Conservation (phyloP, 2,113 vertebrate genomes). For the Drymodes brunneopygia region DNA sequence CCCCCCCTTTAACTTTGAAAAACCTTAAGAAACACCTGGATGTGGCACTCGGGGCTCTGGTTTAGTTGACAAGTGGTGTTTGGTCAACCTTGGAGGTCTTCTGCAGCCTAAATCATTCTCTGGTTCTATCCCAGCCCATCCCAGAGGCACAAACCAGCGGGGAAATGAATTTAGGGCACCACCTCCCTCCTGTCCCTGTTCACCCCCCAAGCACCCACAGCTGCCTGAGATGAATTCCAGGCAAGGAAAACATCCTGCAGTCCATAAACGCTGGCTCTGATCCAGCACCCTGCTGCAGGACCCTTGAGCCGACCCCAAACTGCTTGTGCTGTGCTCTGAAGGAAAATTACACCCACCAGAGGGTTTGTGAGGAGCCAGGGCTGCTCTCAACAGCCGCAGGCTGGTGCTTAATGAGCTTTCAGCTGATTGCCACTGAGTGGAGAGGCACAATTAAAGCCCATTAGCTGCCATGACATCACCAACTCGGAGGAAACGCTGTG, state of each 20-base stretch:
- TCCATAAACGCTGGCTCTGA: background rate
- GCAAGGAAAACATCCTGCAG: background rate
- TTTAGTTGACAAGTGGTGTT: background rate
- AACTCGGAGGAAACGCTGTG: background rate
- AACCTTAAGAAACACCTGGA: background rate
- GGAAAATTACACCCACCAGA: background rate
- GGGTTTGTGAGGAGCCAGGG: background rate
- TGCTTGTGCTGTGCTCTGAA: background rate
- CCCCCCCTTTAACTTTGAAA: background rate
- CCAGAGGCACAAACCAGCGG: background rate
- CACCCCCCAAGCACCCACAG: background rate
- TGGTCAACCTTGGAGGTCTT: background rate
- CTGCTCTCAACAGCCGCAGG: background rate
- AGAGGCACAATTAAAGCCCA: conserved; percentile 41
- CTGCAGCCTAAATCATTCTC: background rate
- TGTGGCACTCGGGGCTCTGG: rapidly evolving
- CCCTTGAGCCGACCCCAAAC: rapidly evolving
- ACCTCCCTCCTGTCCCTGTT: background rate
- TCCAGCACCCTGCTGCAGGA: background rate
- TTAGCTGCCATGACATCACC: conserved; percentile 45
- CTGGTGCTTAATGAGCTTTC: conserved; percentile 4
- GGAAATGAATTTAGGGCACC: background rate
- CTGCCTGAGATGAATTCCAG: background rate
- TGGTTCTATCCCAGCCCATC: background rate
- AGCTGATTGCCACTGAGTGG: background rate